A percentile compares a stretch with the other conserved stretches of the same genome.
Conservation (phyloP, 2,797 vertebrate genomes). For the Chromobotia macracanthus region DNA sequence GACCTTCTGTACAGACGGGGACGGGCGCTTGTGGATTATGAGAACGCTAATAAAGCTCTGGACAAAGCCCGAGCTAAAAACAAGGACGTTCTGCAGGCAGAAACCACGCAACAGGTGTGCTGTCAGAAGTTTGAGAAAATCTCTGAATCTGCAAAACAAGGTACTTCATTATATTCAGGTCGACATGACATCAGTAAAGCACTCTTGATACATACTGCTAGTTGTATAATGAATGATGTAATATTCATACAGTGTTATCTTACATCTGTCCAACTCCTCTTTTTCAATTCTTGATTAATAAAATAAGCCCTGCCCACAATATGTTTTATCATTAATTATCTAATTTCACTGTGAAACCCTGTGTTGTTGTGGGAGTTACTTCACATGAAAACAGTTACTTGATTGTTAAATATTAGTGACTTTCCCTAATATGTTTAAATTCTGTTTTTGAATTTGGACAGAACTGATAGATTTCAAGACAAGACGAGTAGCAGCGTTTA, state of each 20-base stretch:
- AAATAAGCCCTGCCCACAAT: background rate
- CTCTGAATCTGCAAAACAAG: constrained; percentile 98
- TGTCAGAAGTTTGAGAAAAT: constrained; percentile 99
- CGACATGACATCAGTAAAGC: too few species aligned
- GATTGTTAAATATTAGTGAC: too few species aligned
- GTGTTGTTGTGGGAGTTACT: too few species aligned
- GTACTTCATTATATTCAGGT: constrained; percentile 65
- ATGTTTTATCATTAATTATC: too few species aligned
- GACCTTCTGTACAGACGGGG: constrained; percentile 96
- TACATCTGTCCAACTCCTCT: too few species aligned
- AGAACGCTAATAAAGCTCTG: constrained; percentile 97
- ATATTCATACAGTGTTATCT: too few species aligned
- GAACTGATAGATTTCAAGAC: constrained; percentile 98
- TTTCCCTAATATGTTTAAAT: too few species aligned
- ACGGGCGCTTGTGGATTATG: constrained; percentile 94
- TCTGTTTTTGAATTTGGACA: constrained; percentile 55
- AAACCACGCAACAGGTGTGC: constrained; percentile 94
- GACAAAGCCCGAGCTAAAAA: constrained; percentile 98
- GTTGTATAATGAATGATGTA: too few species aligned
- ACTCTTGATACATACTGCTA: too few species aligned
- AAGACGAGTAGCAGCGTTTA: constrained; percentile 95
- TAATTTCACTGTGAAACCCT: too few species aligned
- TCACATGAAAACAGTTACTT: too few species aligned
- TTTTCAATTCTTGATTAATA: background rate
- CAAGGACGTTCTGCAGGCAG: constrained; percentile 95